These are phyloP conservation scores for Conops quadrifasciatus DNA, from an alignment of 2,888 invertebrate genomes.

Conservation along the genomic window DNA sequence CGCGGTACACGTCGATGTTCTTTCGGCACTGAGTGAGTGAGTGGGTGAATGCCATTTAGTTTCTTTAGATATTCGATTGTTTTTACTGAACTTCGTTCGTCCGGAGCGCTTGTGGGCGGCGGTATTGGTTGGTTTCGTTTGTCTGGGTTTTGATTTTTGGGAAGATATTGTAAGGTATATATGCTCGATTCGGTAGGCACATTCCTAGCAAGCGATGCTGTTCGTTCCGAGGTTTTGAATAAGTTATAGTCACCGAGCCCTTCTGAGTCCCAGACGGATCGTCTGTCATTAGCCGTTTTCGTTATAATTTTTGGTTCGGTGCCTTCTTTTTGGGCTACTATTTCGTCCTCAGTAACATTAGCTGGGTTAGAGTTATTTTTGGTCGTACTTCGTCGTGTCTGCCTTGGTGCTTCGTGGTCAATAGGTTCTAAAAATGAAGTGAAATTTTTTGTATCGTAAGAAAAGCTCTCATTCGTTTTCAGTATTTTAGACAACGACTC, in stretches of 20 bases:
- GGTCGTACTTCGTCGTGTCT: not conserved
- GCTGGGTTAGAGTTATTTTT: not conserved
- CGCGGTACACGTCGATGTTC: constrained; percentile 42
- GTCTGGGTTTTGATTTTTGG: too few relatives aligned
- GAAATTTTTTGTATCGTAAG: too few relatives aligned
- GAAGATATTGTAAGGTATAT: too few relatives aligned
- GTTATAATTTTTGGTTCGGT: not conserved
- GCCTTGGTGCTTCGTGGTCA: too few relatives aligned
- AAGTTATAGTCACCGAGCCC: not conserved
- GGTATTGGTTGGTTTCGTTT: too few relatives aligned
- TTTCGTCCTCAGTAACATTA: not conserved
- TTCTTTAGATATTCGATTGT: not conserved
- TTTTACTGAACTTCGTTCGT: not conserved
- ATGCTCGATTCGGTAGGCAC: too few relatives aligned
- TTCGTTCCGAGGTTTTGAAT: not conserved
- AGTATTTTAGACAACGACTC: too few relatives aligned
- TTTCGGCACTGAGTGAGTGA: constrained; percentile 18
- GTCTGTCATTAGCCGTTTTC: not conserved
- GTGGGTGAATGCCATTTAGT: constrained; percentile 15
- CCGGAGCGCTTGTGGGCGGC: too few relatives aligned
- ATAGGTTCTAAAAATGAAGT: too few relatives aligned
- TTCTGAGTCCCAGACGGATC: not conserved
- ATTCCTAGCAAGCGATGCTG: not conserved
- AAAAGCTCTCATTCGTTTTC: too few relatives aligned
- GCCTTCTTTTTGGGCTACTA: not conserved